Evolutionary conservation across 2,888 invertebrate species (phyloP).

Genomic region (Marronus borbonicus): DNA sequence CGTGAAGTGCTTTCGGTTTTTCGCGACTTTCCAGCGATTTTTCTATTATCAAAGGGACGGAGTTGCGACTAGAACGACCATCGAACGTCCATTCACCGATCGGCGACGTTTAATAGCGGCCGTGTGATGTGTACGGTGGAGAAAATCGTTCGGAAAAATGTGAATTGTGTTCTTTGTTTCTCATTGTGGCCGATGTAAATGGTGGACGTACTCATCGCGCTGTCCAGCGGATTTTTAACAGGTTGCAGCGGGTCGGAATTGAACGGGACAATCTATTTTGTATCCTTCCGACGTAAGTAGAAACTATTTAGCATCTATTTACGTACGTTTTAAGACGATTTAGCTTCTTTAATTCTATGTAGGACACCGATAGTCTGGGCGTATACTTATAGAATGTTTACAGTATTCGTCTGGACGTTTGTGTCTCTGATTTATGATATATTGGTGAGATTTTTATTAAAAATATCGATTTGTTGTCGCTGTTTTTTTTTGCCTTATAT

Average conservation of each 20-base stretch:
- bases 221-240: conserved; percentile 50
- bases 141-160: conserved; percentile 66
- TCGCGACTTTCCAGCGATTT: conserved; percentile 45
- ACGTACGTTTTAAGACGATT: conserved; percentile 51
- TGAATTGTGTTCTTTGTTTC: conserved; percentile 68
- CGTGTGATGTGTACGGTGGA: conserved; percentile 55
- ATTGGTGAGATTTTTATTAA: conserved; percentile 64
- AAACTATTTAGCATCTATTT: neutral
- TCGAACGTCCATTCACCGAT: conserved; percentile 24
- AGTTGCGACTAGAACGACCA: conserved; percentile 35
- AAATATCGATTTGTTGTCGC: conserved; percentile 64
- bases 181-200: conserved; percentile 64
- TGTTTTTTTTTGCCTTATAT: conserved; percentile 45
- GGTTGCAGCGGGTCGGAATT: conserved; percentile 37
- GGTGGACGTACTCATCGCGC: conserved; percentile 59
- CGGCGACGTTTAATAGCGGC: conserved; percentile 29
- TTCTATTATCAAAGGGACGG: conserved; percentile 40
- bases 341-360: conserved; percentile 64
- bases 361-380: conserved; percentile 68
- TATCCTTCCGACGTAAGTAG: conserved; percentile 31
- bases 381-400: conserved; percentile 65
- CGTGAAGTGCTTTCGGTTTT: conserved; percentile 45
- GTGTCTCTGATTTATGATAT: conserved; percentile 55
- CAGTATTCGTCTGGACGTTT: conserved; percentile 65
- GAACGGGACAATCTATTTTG: neutral